Base-by-base conservation (phyloP, 2,888 invertebrate species). In the Maniola hyperantus region DNA sequence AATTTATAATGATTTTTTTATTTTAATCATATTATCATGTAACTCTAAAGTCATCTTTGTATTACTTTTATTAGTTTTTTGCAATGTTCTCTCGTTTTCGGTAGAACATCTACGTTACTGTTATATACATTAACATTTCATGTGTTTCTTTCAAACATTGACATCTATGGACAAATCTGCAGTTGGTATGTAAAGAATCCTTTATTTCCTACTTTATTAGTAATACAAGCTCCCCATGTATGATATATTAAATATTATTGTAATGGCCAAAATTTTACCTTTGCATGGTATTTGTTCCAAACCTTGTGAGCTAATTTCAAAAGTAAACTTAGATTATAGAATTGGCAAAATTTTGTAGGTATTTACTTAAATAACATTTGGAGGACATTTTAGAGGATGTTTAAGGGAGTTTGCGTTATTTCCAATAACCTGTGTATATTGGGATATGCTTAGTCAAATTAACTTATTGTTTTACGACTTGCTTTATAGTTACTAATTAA, bases 171-270 rank as follows among this genome's bases (percentile, higher is more conserved):
- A 91, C 80, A 83, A 83, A 82, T 73, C 77, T 74, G 81, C 91
- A 90, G 91, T 91, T 75, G 91, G 91, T 92, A 91, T 84, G 91
- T 92, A 91, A 88, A 81, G 75, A 77, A 81, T 80, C 39, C 26
- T 76, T 69, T 74, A 72, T 78, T 70, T 70, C 72, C 72, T 75
- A 60, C 15, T 60, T 69, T 68, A 67, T 74, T 78, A 83, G 80
- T 83, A 77, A 82, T 80, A 83, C 79, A 79, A 80, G 74, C 78
- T 84, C 80, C 81, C 81, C 59, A 33, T 61, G 57, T 65, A 64
- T 61, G 65, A 20, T 60, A 59, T 62, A 26, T 55, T 34, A n/a
- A 34, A 64, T 20, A 20, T 20, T 42, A 57, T 42, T 42, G 42
- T 53, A 53, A 53, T 15, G 18, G 18, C 67, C 69, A 62, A 74